These are phyloP conservation scores for Drosophila villosipedis DNA, from an alignment of 2,888 invertebrate genomes.

Conservation along the genomic window DNA sequence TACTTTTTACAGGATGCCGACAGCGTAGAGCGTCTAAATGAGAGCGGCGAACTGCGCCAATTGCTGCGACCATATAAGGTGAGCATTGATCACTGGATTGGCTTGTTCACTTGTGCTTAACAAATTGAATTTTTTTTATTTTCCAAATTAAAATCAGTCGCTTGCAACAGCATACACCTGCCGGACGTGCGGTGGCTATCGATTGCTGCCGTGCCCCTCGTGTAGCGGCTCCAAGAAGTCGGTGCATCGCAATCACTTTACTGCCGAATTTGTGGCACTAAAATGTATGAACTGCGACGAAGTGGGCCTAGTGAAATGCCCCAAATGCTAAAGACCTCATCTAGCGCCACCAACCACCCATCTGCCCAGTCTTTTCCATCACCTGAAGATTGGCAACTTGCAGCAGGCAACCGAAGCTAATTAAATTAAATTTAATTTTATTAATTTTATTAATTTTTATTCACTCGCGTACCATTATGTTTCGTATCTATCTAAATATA, in stretches of 20 bases:
- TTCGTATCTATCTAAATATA: constrained; percentile 7
- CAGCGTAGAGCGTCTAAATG: constrained; percentile 95
- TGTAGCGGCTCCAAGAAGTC: constrained; percentile 99
- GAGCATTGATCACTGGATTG: not conserved
- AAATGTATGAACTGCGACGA: constrained; percentile 98
- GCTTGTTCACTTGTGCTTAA: not conserved
- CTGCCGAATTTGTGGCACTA: constrained; percentile 95
- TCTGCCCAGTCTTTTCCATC: not conserved
- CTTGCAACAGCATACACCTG: constrained; percentile 93
- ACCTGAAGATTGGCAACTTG: not conserved
- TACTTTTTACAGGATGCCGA: constrained; percentile 88
- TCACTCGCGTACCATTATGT: constrained; percentile 34
- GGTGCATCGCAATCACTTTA: constrained; percentile 96
- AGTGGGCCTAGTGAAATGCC: constrained; percentile 95
- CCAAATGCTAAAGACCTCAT: constrained; percentile 88
- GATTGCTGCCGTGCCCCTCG: constrained; percentile 94
- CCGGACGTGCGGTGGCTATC: constrained; percentile 95
- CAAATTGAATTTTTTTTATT: not conserved
- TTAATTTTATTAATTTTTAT: constrained; percentile 14
- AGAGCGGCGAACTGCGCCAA: constrained; percentile 95
- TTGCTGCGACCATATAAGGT: constrained; percentile 94
- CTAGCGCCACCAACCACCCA: not conserved
- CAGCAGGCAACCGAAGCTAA: constrained; percentile 30
- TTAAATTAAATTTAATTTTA: constrained; percentile 26
- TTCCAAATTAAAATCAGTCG: constrained; percentile 85